Conservation (phyloP, 2,113 vertebrate genomes). For the Lagopus muta region DNA sequence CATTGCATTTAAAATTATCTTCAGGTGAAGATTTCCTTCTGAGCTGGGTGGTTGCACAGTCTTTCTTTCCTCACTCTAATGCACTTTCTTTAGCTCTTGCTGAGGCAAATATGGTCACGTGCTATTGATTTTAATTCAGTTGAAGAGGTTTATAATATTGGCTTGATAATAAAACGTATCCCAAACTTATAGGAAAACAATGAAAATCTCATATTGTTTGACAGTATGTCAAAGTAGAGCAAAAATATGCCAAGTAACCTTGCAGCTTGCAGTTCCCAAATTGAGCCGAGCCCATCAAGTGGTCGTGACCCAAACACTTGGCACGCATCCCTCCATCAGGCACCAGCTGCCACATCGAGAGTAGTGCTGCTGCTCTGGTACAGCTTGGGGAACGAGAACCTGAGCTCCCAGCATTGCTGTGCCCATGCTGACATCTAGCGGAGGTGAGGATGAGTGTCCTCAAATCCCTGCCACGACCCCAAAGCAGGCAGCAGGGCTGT, state of each 20-base stretch:
- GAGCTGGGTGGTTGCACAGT: fast-evolving
- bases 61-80: not conserved
- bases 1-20: not conserved
- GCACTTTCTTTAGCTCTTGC: not conserved
- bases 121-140: not conserved
- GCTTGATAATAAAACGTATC: not conserved
- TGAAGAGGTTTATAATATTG: not conserved
- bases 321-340: not conserved
- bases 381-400: not conserved
- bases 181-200: not conserved
- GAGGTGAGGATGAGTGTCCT: not conserved
- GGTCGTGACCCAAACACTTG: not conserved
- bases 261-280: not conserved
- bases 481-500: not conserved
- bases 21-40: not conserved
- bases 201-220: not conserved
- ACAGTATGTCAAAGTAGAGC: not conserved
- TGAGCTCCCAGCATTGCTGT: fast-evolving
- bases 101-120: not conserved
- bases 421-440: slow-evolving; percentile 43
- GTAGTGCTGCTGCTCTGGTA: not conserved
- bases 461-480: not conserved
- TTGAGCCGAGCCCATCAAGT: not conserved
- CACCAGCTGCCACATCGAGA: fast-evolving
- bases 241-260: not conserved